Evolutionary conservation across 2,888 invertebrate genomes (phyloP), one percentile per base, ranked within the genome.

Genomic region (Dastarcus helophoroides): DNA sequence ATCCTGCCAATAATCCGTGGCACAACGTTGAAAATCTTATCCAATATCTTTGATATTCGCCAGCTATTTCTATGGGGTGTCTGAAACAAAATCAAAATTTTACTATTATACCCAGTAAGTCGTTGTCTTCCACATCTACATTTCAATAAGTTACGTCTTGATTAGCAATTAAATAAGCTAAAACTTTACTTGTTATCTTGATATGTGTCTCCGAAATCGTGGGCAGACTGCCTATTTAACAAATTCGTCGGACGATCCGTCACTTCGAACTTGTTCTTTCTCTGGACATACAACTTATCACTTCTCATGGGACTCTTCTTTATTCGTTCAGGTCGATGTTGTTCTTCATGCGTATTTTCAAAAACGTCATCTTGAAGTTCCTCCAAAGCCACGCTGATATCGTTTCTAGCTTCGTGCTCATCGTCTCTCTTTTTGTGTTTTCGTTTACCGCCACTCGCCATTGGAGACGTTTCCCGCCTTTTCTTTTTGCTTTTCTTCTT

Each of bases 1-100:
- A 39, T 0, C 75, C 75, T 0, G 69, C 74, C 1, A 75, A 58
- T 3, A 74, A 56, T 0, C 74, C 74, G 48, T 71, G 73, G 43
- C 71, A 72, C 0, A 73, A 64, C 0, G 64, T 62, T 0, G 71
- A 67, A 4, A 65, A 57, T 23, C 64, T 62, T 2, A 67, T 57
- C 68, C 69, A 71, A 47, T 62, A 58, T 51, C 64, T 64, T 42
- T 75, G 74, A 1, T 65, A 55, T 1, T 53, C 47, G 7, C 72
- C 42, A 0, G 73, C 73, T 14, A 72, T 54, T 41, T 73, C 69
- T 17, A 74, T 46, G 0, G 73, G 71, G 19, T 38, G 33, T 17
- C 43, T 40, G 25, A 34, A 29, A 24, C 34, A 37, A 26, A n/a
- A n/a, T n/a, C n/a, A n/a, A 17, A 19, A 13, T 29, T 11, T 10